Evolutionary conservation across 2,113 vertebrate genomes (phyloP), one percentile per base, ranked within the genome.

Genomic region (Gymnorhina tibicen): DNA sequence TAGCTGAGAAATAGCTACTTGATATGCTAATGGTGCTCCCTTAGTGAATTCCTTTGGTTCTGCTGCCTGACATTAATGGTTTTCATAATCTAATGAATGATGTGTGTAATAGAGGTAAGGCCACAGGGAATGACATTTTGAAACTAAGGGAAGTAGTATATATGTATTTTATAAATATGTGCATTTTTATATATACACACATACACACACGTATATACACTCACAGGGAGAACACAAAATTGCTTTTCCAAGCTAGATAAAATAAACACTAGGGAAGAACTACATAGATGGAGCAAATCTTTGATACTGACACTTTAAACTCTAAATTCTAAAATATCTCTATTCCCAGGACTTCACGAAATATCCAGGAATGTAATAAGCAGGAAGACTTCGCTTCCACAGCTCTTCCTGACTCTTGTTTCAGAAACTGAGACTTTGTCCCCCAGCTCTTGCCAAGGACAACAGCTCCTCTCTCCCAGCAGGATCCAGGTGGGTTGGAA

Each of bases 1-100:
- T 99, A 99, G 98, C 97, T 98, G 98, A 98, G 97, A 98, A 98
- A 98, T 95, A 95, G 96, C 98, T 98, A 98, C 98, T 99, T 99
- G 98, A 98, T 99, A 99, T 99, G 98, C 98, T 98, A 98, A 98
- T 98, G 96, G 97, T 96, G 95, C 97, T 97, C 96, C 98, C 98
- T 98, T 94, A 97, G 98, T 98, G 98, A 99, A 98, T 99, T 99
- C 98, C 98, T 98, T 98, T 98, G 98, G 98, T 98, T 99, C 97
- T 98, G 98, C 97, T 98, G 98, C 98, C 98, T 98, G 98, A 98
- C 99, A 98, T 98, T 99, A 99, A 99, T 99, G 98, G 98, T 98
- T 98, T 98, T 98, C 98, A 98, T 99, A 99, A 99, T 99, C 98
- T 99, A 98, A 99, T 99, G 98, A 99, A 98, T 98, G 98, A 98